phyloP scores from a whole-genome alignment of 2,888 invertebrate species.

The Allophyes oxyacanthae region DNA sequence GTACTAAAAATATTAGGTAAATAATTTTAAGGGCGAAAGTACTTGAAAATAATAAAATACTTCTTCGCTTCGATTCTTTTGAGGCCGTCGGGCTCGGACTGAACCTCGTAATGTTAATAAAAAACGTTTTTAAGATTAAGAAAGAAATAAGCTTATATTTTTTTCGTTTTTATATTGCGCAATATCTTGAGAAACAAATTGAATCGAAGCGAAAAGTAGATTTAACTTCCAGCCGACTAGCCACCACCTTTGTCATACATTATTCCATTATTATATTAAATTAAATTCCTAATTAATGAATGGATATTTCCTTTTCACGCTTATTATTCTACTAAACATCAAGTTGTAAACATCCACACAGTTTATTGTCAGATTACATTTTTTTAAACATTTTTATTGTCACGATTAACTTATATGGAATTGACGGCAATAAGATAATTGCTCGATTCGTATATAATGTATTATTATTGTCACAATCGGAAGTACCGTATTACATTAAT shows the following conservation, averaged over 20 bases:
- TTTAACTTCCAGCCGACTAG: constrained; percentile 48
- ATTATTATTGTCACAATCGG: constrained; percentile 77
- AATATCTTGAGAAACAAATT: constrained; percentile 29
- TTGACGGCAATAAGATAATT: constrained; percentile 83
- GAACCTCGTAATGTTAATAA: constrained; percentile 61
- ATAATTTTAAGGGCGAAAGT: constrained; percentile 33
- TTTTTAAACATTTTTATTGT: constrained; percentile 70
- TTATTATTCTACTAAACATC: constrained; percentile 75
- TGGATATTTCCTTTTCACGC: constrained; percentile 59
- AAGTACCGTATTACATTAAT: constrained; percentile 61
- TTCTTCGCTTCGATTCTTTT: constrained; percentile 57
- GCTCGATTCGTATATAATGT: constrained; percentile 76
- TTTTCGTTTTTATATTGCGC: constrained; percentile 27
- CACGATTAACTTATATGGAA: constrained; percentile 70
- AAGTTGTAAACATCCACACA: constrained; percentile 72
- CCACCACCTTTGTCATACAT: constrained; percentile 50
- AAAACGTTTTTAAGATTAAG: constrained; percentile 46
- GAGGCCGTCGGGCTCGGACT: constrained; percentile 73
- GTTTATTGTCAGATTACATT: constrained; percentile 75
- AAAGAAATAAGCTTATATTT: constrained; percentile 28
- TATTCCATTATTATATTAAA: constrained; percentile 52
- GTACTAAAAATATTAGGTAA: constrained; percentile 26
- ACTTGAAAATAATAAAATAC: constrained; percentile 29
- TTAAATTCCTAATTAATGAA: constrained; percentile 60
- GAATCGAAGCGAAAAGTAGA: constrained; percentile 62